phyloP scores from a whole-genome alignment of 2,797 vertebrate species.

The Macropodus opercularis region DNA sequence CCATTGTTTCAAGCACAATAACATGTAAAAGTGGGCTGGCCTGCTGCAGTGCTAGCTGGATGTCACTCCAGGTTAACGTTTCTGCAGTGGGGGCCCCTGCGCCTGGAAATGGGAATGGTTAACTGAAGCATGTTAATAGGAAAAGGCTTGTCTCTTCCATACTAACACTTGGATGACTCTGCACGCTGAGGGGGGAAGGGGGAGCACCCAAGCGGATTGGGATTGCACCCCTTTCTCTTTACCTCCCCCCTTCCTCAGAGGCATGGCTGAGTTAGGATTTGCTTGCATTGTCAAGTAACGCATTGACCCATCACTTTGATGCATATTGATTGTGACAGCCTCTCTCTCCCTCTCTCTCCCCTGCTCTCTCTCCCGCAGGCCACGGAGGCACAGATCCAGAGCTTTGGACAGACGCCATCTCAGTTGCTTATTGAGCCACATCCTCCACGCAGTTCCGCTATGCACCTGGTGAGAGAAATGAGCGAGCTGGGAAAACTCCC shows the following conservation, averaged over 20 bases:
- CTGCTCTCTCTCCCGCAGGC: conserved; percentile 85
- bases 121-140: conserved; percentile 95
- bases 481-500: conserved; percentile 75
- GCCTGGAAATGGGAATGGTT: conserved; percentile 87
- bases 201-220: conserved; percentile 85
- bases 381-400: conserved; percentile 97
- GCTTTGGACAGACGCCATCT: conserved; percentile 99
- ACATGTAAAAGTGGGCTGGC: conserved; percentile 68
- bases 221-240: conserved; percentile 81
- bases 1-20: conserved; percentile 83
- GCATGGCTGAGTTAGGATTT: conserved; percentile 91
- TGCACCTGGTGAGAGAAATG: conserved; percentile 96
- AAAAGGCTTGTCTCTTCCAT: conserved; percentile 95
- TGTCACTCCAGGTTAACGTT: conserved; percentile 91
- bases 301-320: conserved; percentile 94
- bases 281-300: conserved; percentile 91
- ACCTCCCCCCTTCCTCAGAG: conserved; percentile 62
- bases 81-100: conserved; percentile 79
- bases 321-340: conserved; percentile 92
- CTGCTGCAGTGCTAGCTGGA: conserved; percentile 81
- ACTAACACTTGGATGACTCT: conserved; percentile 96
- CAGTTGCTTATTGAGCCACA: conserved; percentile 99
- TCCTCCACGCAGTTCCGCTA: conserved; percentile 98
- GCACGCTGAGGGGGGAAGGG: conserved; percentile 83
- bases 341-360: conserved; percentile 63